Base-by-base conservation (phyloP, 92 coral and sea anemone species). In the Epizoanthus illoricatus region DNA sequence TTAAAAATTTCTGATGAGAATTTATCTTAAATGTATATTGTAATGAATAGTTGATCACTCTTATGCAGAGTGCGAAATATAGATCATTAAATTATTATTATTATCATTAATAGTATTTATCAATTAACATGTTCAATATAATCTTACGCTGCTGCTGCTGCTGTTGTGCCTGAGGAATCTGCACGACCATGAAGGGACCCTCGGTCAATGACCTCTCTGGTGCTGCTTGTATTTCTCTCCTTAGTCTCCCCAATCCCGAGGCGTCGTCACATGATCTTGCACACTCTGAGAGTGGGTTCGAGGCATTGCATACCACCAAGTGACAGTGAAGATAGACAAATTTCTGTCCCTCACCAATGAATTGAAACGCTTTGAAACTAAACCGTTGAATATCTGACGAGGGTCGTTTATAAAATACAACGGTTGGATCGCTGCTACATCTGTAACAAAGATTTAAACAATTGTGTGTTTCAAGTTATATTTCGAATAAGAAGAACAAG, bases 291-390 rank as follows among this genome's bases (percentile, higher is more conserved):
- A 54, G 43, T 13, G 97, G 69, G 69, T 93, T 73, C 5, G 94
- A 84, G 17, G 90, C 97, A 80, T 91, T 93, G 39, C 94, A 93
- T 16, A 93, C 97, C 33, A 93, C 75, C 79, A 93, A 80, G 71
- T 84, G 88, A 23, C 97, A 93, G 74, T 91, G 94, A 36, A 93
- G 83, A 83, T 88, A 93, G 9, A 93, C 94, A 40, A 93, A 93
- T 39, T 49, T 80, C 68, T 88, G 84, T 52, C 89, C 90, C 56
- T 84, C 43, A 17, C 91, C 92, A 41, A 88, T 83, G 65, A 93
- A 93, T 78, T 91, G 85, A 75, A 93, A 93, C 19, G 94, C 93
- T 45, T 93, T 89, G 75, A 93, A 91, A 74, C 97, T 93, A 47
- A 88, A 91, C 60, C 94, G 83, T 81, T 91, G 87, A 54, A 84